These are phyloP conservation scores for Tetranychus piercei DNA, from an alignment of 2,888 invertebrate genomes.

Conservation along the genomic window DNA sequence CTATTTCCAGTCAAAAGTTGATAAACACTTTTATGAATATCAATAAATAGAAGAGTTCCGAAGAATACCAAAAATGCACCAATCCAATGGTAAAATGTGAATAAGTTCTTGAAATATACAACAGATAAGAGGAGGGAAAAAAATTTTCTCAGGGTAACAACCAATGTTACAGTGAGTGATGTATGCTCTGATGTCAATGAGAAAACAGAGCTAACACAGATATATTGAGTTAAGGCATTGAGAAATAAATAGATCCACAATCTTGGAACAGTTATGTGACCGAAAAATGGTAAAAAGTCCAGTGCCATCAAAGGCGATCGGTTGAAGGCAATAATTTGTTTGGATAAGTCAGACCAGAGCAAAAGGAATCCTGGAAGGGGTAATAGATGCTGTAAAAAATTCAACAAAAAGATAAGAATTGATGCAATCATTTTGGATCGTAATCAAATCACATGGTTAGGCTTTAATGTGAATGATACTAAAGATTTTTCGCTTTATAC, in stretches of 20 bases:
- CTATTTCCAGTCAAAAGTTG: not conserved
- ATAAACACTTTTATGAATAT: conserved; percentile 31
- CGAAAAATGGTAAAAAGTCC: conserved; percentile 27
- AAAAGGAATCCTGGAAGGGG: conserved; percentile 75
- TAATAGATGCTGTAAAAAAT: conserved; percentile 48
- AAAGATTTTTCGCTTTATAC: no score
- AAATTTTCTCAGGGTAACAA: conserved; percentile 87
- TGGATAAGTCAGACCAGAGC: conserved; percentile 53
- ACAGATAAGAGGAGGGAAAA: conserved; percentile 86
- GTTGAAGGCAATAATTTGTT: conserved; percentile 55
- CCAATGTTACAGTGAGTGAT: conserved; percentile 80
- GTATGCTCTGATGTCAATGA: conserved; percentile 79
- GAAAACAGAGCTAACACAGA: conserved; percentile 60
- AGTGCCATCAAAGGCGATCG: conserved; percentile 31
- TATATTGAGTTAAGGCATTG: conserved; percentile 72
- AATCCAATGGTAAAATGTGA: conserved; percentile 72
- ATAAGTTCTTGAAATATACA: conserved; percentile 78
- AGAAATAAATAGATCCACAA: conserved; percentile 57
- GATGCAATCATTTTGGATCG: not conserved
- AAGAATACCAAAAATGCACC: conserved; percentile 74
- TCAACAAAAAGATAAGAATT: not conserved
- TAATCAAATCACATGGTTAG: no score
- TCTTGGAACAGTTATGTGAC: conserved; percentile 44
- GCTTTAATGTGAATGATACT: no score
- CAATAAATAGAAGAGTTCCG: conserved; percentile 81